Evolutionary conservation across 2,888 invertebrate genomes (phyloP).

Genomic region (Drosophila rubida): DNA sequence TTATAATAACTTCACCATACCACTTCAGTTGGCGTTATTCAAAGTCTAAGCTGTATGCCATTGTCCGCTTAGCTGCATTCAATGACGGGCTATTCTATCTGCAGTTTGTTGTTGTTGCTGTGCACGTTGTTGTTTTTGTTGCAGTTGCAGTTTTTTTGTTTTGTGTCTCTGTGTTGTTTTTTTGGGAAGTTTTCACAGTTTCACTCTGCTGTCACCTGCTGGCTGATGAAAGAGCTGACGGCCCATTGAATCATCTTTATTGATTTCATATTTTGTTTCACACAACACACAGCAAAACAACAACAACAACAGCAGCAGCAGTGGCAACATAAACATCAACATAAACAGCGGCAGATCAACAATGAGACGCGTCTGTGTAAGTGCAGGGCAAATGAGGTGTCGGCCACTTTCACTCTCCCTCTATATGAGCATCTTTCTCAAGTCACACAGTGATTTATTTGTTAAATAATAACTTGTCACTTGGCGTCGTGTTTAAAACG

Average conservation of each 20-base stretch:
- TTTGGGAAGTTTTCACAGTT: constrained; percentile 50
- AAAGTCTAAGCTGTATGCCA: constrained; percentile 6
- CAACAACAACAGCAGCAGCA: constrained; percentile 28
- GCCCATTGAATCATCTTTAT: constrained; percentile 77
- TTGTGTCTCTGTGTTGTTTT: constrained; percentile 20
- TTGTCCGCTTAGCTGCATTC: constrained; percentile 2
- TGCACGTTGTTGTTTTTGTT: neutral
- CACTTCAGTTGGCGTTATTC: neutral
- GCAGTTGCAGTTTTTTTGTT: constrained; percentile 52
- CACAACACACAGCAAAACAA: constrained; percentile 27
- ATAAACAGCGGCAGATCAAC: constrained; percentile 56
- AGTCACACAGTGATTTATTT: constrained; percentile 54
- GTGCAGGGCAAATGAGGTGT: constrained; percentile 68
- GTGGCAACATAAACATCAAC: constrained; percentile 46
- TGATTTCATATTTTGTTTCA: constrained; percentile 74
- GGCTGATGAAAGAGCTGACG: constrained; percentile 71
- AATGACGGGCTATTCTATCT: constrained; percentile 26
- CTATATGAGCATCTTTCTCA: constrained; percentile 23
- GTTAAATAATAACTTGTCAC: constrained; percentile 76
- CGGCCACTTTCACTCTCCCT: constrained; percentile 71
- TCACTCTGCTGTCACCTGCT: constrained; percentile 38
- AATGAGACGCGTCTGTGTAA: constrained; percentile 69
- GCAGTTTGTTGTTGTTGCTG: constrained; percentile 6
- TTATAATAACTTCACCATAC: neutral
- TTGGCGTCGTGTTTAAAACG: constrained; percentile 25